A percentile compares a stretch with the other conserved stretches of the same genome.
These are phyloP conservation scores for Mionectes macconnelli DNA, from an alignment of 2,113 vertebrate genomes.

Conservation along the genomic window DNA sequence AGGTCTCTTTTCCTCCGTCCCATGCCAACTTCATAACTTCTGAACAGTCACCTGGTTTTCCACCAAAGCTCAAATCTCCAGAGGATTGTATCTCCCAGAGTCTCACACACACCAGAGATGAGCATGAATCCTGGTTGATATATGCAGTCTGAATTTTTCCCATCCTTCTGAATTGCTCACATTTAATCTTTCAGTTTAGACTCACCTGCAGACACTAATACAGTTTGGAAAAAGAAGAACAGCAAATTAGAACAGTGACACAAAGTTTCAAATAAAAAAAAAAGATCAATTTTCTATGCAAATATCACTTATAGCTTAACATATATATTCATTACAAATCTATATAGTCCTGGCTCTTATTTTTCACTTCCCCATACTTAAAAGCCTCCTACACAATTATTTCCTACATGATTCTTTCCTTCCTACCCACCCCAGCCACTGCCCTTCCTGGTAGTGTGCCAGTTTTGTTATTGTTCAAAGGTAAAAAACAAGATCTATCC, in stretches of 20 bases:
- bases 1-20: neutral
- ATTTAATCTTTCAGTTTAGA: neutral
- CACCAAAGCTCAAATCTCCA: neutral
- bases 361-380: neutral
- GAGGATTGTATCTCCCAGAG: neutral
- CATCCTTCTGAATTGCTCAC: neutral
- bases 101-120: neutral
- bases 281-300: neutral
- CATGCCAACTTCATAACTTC: neutral
- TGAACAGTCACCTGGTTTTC: neutral
- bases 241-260: neutral
- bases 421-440: neutral
- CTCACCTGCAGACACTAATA: neutral
- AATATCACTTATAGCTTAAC: neutral
- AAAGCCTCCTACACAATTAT: neutral
- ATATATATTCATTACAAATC: neutral
- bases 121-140: neutral
- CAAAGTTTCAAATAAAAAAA: neutral
- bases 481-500: neutral
- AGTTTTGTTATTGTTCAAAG: neutral
- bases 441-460: neutral
- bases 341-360: neutral
- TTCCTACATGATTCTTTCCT: conserved; percentile 20
- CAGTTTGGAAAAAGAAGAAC: neutral
- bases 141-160: neutral